Evolutionary conservation across 2,113 vertebrate genomes (phyloP).

Genomic region (Lampris incognitus): DNA sequence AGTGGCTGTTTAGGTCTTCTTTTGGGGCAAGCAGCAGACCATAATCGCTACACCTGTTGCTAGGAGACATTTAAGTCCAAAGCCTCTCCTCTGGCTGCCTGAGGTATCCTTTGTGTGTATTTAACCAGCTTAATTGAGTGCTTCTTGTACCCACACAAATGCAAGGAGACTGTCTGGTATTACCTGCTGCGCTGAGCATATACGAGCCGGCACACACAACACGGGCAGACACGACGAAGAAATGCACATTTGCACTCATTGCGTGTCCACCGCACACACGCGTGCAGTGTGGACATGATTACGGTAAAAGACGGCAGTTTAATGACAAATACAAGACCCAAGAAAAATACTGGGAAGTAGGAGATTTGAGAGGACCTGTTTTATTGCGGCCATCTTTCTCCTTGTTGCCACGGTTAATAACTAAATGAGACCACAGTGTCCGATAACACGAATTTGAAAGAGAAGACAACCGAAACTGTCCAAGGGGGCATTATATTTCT

Average conservation of each 20-base stretch:
- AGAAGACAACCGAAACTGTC: constrained; percentile 49
- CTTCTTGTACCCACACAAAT: constrained; percentile 78
- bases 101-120: constrained; percentile 81
- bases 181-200: constrained; percentile 48
- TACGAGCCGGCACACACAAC: constrained; percentile 37
- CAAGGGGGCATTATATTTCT: constrained; percentile 53
- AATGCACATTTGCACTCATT: neutral
- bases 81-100: constrained; percentile 82
- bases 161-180: constrained; percentile 68
- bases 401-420: constrained; percentile 23
- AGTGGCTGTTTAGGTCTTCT: constrained; percentile 63
- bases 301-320: neutral
- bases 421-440: constrained; percentile 58
- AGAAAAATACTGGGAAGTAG: neutral
- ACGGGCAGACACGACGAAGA: constrained; percentile 14
- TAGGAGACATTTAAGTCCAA: constrained; percentile 87
- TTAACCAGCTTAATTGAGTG: constrained; percentile 88
- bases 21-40: constrained; percentile 72
- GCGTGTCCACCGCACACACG: neutral
- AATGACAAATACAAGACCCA: constrained; percentile 5
- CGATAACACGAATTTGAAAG: constrained; percentile 61
- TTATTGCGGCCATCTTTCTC: constrained; percentile 25
- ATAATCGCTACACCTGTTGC: constrained; percentile 86
- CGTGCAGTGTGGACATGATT: neutral
- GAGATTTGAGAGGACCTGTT: constrained; percentile 21